Base-by-base conservation (phyloP, 2,797 vertebrate genomes). In the Enteromius radiatus region DNA sequence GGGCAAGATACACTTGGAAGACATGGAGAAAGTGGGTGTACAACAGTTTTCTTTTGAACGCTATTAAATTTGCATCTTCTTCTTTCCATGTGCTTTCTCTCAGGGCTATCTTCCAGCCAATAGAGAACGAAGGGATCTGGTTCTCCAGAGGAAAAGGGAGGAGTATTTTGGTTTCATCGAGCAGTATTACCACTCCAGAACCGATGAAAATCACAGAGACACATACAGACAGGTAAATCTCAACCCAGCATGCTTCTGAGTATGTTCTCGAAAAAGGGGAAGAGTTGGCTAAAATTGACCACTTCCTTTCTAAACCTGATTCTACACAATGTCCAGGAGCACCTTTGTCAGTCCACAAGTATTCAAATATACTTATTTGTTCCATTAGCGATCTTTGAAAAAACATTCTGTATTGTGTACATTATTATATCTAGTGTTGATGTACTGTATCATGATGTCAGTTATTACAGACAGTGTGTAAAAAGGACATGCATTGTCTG, bases 111-210 rank as follows among this genome's bases (percentile, higher is more conserved):
- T 99, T 82, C 98, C 98, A 0, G 97, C 97, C 74, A 99, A 97
- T 92, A 97, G 93, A 41, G 98, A 99, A 87, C 95, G 98, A 80
- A 90, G 97, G 78, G 96, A 97, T 87, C 89, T 96, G 91, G 98
- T 98, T 19, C 91, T 99, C 45, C 96, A 96, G 85, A 92, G 98
- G 38, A 99, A 99, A 81, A 93, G 98, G n/a, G 96, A 98, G 31
- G 98, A 99, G 28, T 99, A 99, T 90, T 99, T 98, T 15, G 97
- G 96, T 75, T 99, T 99, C 91, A 99, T 99, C 36, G 96, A 98
- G 90, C 98, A 99, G 95, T 99, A 99, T 95, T 99, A 99, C 26
- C 95, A 98, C 91, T 99, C 98, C 90, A 94, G 97, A 67, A 98
- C 97, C 2, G 98, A 99, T 69, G 98, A 99, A 63, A 95, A 98